These are phyloP conservation scores for Phocoena phocoena DNA, from an alignment of 2,113 vertebrate species.

Conservation along the genomic window DNA sequence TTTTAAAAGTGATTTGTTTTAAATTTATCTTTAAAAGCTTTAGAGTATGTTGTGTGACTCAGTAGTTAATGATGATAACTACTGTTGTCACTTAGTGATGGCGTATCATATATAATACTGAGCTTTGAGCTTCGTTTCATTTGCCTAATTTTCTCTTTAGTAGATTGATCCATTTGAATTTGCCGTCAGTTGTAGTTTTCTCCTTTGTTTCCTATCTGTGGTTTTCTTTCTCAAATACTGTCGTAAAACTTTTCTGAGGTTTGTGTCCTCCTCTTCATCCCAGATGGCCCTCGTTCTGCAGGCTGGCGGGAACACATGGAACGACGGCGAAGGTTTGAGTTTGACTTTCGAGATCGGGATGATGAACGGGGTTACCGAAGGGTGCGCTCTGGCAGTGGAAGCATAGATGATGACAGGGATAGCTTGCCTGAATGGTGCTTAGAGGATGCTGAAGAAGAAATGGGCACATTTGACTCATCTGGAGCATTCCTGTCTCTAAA, in stretches of 20 bases:
- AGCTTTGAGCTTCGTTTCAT: background rate
- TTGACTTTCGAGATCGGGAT: conserved; percentile 93
- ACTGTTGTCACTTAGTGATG: background rate
- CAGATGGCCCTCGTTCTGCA: conserved; percentile 91
- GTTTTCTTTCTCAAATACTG: conserved; percentile 25
- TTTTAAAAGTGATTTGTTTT: conserved; percentile 22
- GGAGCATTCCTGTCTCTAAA: conserved; percentile 97
- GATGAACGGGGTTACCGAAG: conserved; percentile 95
- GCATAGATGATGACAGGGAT: conserved; percentile 96
- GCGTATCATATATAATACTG: too few relatives aligned
- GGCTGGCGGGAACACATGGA: conserved; percentile 97
- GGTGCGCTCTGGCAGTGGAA: conserved; percentile 93
- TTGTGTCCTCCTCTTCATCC: conserved; percentile 44
- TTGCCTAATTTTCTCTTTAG: background rate
- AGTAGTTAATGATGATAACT: background rate
- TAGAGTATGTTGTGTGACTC: background rate
- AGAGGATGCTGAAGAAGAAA: conserved; percentile 98
- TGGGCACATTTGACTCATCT: conserved; percentile 98
- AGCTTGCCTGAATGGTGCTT: conserved; percentile 98
- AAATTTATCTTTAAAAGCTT: conserved; percentile 21
- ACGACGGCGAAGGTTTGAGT: conserved; percentile 93
- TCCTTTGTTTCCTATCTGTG: background rate
- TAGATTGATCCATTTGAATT: background rate
- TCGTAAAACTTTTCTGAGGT: conserved; percentile 36
- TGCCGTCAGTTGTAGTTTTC: background rate